Evolutionary conservation across 2,888 invertebrate species (phyloP).

Genomic region (Catocala nupta): DNA sequence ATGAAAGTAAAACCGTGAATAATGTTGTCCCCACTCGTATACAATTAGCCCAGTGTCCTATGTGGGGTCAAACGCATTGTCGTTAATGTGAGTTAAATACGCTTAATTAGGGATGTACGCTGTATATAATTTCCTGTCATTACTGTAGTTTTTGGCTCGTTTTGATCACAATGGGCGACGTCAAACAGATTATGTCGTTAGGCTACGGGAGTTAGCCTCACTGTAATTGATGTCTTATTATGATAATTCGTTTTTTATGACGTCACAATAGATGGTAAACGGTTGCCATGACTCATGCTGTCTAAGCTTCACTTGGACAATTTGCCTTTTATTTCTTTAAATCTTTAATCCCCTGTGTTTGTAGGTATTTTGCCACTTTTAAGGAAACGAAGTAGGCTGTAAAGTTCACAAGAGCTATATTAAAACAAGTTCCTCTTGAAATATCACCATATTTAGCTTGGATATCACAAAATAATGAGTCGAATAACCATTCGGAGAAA

Average conservation of each 20-base stretch:
- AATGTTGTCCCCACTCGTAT: constrained; percentile 48
- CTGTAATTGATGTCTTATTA: constrained; percentile 9
- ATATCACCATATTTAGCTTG: constrained; percentile 24
- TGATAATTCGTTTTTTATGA: not conserved
- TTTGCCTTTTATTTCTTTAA: not conserved
- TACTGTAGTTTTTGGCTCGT: constrained; percentile 39
- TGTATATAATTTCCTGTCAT: constrained; percentile 58
- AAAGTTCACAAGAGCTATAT: constrained; percentile 3
- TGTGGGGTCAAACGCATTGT: constrained; percentile 65
- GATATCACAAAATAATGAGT: constrained; percentile 27
- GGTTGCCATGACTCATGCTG: not conserved
- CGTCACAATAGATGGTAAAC: not conserved
- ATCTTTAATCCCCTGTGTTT: not conserved
- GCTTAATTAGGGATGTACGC: constrained; percentile 66
- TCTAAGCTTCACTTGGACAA: not conserved
- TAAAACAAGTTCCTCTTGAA: constrained; percentile 18
- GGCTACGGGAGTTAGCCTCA: not conserved
- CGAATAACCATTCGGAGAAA: constrained; percentile 26
- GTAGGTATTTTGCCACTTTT: not conserved
- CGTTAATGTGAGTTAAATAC: constrained; percentile 66
- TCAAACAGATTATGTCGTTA: constrained; percentile 22
- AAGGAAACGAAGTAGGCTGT: not conserved
- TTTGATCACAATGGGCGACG: constrained; percentile 18
- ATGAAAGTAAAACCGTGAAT: constrained; percentile 42
- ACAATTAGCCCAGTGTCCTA: constrained; percentile 55